Base-by-base conservation (phyloP, 2,113 vertebrate genomes). In the Phalacrocorax carbo region DNA sequence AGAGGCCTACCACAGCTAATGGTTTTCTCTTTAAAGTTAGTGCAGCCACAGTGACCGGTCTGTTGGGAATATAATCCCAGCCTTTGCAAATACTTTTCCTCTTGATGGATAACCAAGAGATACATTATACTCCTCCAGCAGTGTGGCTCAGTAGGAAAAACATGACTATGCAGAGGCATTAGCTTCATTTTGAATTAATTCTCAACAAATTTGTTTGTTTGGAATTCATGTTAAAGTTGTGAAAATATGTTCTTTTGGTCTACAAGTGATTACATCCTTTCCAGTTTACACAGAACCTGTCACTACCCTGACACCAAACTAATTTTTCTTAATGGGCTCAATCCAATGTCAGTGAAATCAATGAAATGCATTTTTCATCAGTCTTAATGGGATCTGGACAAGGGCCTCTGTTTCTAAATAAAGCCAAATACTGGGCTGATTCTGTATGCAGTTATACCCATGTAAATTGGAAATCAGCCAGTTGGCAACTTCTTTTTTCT, bases 311-410 rank as follows among this genome's bases (percentile, higher is more conserved):
- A 82, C 49, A 80, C 26, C 21, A 93, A 92, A 60, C 34, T 91
- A 0, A 82, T 75, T 94, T 93, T 95, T 91, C 81, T 73, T 91
- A 95, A 90, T 91, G 78, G 58, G 26, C 42, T 95, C 32, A 66
- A 77, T 91, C 62, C 26, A 55, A 46, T 85, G 66, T 91, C 84
- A 94, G 54, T 16, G 60, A 94, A 97, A 94, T 90, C 89, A 95
- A 44, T 69, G 21, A 69, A 95, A 75, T 62, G n/a, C 42, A 86
- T 94, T 97, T 95, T 96, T 94, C 89, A 88, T 95, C 76, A 77
- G 29, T 51, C 87, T 82, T 85, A 95, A 93, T 90, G 84, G 91
- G 75, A 73, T 82, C 75, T 95, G 89, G 86, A 94, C 77, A 86
- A 89, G 5, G 25, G 73, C 66, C 83, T 34, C 1, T 82, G 71